phyloP scores from a whole-genome alignment of 2,888 invertebrate genomes.

The Noctua janthe region DNA sequence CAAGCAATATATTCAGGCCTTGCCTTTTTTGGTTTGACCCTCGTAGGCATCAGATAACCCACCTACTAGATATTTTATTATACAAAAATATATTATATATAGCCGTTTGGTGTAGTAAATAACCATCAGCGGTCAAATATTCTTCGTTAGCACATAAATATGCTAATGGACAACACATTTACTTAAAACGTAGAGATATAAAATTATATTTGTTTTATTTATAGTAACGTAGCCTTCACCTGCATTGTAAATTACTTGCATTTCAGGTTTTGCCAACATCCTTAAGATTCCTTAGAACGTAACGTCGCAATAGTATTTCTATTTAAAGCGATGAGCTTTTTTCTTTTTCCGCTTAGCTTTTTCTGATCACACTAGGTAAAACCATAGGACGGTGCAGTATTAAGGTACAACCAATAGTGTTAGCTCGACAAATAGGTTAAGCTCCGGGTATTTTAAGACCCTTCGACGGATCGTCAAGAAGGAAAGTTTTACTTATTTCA shows the following conservation, averaged over 20 bases:
- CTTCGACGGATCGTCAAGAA: no score
- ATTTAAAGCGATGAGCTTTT: constrained; percentile 15
- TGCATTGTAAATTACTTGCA: constrained; percentile 31
- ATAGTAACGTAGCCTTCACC: constrained; percentile 48
- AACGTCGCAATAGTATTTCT: constrained; percentile 9
- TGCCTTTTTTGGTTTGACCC: neutral
- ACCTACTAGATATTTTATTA: neutral
- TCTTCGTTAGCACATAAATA: constrained; percentile 28
- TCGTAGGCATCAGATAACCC: neutral
- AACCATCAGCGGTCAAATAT: constrained; percentile 16
- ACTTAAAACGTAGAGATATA: constrained; percentile 40
- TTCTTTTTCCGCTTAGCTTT: neutral
- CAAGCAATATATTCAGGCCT: neutral
- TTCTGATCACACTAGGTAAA: neutral
- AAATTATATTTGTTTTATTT: constrained; percentile 36
- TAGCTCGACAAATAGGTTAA: no score
- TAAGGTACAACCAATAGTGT: neutral
- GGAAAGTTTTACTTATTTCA: no score
- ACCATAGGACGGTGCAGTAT: no score
- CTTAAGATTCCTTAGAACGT: constrained; percentile 7
- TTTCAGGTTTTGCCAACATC: constrained; percentile 37
- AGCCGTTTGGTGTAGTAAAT: neutral
- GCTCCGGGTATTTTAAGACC: no score
- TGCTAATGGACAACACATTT: constrained; percentile 51
- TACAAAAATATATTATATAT: neutral